Evolutionary conservation across 2,113 vertebrate genomes (phyloP), one percentile per base, ranked within the genome.

Genomic region (Centropristis striata): DNA sequence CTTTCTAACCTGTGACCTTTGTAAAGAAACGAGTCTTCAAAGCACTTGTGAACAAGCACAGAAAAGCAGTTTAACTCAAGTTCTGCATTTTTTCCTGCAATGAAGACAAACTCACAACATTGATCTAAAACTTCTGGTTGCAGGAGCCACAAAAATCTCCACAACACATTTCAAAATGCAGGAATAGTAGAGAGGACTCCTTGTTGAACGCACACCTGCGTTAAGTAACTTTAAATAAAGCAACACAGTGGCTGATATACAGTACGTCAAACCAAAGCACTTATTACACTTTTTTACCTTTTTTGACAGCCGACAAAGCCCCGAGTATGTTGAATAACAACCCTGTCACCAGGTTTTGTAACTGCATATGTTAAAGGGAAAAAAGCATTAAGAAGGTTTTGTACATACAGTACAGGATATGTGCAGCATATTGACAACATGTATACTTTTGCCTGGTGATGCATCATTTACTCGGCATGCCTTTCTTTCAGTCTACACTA

Each of bases 221-320:
- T 79, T 63, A 13, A 49, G 37, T 58, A 54, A 41, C 37, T 18
- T 55, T 32, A 80, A 60, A 59, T 27, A n/a, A 60, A 46, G 37
- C n/a, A 23, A 50, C 42, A 41, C 44, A 63, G 21, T 44, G 46
- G 50, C 37, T 60, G 59, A 74, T 21, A 23, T 27, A 49, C 32
- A 32, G 15, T 3, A 59, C 42, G 4, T 74, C 77, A 86, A 83
- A 90, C 77, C 83, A 86, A 89, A 85, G 85, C 71, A 64, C 71
- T 75, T 78, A 47, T 47, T 36, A 60, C 37, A 69, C 27, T 12
- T 53, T 47, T 84, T 58, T 64, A 25, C 20, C 25, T 27, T 39
- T 41, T 39, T n/a, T 18, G 5, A 55, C 32, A 46, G 23, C 49
- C 14, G 36, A 82, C 23, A 36, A 32, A 23, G 3, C 57, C 49